A percentile compares a stretch with the other conserved stretches of the same genome.
Conservation (phyloP, 2,888 invertebrate genomes). For the Bellardia pandia region DNA sequence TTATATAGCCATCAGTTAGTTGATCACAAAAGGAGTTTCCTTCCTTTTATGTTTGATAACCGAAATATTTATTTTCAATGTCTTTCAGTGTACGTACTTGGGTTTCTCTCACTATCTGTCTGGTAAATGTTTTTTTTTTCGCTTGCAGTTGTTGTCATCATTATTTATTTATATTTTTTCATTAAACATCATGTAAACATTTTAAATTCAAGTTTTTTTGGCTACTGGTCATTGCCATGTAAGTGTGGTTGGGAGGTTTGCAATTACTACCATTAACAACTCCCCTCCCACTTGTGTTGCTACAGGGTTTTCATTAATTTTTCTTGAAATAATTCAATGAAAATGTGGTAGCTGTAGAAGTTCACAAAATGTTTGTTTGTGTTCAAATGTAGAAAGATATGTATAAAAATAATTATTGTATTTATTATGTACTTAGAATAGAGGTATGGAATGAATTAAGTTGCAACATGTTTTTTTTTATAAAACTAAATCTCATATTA, state of each 20-base stretch:
- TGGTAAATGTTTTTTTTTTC: slow-evolving; percentile 1
- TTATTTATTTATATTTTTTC: slow-evolving; percentile 23
- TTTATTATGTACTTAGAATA: too few species aligned
- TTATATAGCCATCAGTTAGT: too few species aligned
- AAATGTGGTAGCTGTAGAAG: not conserved
- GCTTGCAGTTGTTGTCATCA: slow-evolving; percentile 23
- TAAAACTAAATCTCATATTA: too few species aligned
- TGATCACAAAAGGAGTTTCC: too few species aligned
- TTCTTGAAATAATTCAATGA: slow-evolving; percentile 6
- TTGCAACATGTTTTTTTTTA: too few species aligned
- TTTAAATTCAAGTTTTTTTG: slow-evolving; percentile 24
- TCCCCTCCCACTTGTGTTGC: not conserved
- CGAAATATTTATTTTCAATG: not conserved
- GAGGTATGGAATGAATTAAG: too few species aligned
- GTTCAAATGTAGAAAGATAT: too few species aligned
- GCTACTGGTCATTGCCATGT: slow-evolving; percentile 37
- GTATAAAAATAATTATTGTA: too few species aligned
- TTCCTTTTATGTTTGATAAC: too few species aligned
- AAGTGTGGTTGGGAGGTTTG: slow-evolving; percentile 1
- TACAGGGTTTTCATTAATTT: not conserved
- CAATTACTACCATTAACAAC: not conserved
- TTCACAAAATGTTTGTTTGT: not conserved
- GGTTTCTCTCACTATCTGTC: not conserved
- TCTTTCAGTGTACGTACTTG: not conserved
- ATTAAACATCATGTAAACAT: slow-evolving; percentile 28